Percentiles rank a stretch among this genome's conserved stretches.
phyloP scores from a whole-genome alignment of 2,113 vertebrate genomes.

The Rhinoptilus africanus region DNA sequence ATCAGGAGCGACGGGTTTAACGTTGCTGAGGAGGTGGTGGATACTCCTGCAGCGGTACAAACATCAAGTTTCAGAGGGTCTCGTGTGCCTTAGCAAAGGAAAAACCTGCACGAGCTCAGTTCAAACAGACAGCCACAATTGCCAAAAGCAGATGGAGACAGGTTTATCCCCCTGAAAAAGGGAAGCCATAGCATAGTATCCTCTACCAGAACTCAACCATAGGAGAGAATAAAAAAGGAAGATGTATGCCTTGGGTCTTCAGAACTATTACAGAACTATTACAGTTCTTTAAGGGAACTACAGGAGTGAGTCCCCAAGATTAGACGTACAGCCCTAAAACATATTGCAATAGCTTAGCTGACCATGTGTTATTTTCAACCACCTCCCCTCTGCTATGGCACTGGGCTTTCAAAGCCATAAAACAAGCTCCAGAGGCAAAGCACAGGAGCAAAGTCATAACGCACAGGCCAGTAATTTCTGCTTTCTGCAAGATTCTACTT shows the following conservation, averaged over 20 bases:
- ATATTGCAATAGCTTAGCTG: background rate
- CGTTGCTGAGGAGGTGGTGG: background rate
- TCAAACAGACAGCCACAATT: background rate
- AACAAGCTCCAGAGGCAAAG: constrained; percentile 39
- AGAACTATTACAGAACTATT: background rate
- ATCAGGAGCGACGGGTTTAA: background rate
- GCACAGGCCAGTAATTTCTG: constrained; percentile 24
- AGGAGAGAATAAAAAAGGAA: background rate
- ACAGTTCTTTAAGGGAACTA: background rate
- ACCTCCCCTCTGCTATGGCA: background rate
- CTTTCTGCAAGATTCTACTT: background rate
- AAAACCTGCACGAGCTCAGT: background rate
- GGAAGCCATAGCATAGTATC: background rate
- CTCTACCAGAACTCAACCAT: background rate
- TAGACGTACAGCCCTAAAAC: background rate
- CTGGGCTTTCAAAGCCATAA: background rate
- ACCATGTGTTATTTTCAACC: constrained; percentile 36
- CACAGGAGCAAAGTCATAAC: constrained; percentile 21
- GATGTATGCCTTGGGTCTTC: background rate
- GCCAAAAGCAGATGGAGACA: background rate
- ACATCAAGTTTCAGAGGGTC: background rate
- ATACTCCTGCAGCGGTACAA: background rate
- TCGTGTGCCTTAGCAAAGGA: background rate
- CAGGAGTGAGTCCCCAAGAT: background rate
- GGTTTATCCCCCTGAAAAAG: background rate